Percentiles rank a stretch among this genome's conserved stretches.
Evolutionary conservation across 2,888 invertebrate species (phyloP).

Genomic region (Neuroscelio doddi): DNA sequence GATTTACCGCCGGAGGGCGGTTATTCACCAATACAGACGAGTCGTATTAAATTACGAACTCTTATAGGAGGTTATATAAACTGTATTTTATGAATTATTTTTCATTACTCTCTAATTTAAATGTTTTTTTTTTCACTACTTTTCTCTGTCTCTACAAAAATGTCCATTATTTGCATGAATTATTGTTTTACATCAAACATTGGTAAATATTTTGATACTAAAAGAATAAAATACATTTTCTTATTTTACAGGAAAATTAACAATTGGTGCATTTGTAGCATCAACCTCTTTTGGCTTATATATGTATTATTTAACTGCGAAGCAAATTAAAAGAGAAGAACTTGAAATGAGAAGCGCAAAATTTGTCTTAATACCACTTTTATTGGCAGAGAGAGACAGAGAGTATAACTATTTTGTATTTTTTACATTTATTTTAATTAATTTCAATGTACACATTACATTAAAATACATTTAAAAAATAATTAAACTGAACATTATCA

Average conservation of each 20-base stretch:
- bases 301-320: conserved; percentile 76
- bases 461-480: background rate
- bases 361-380: conserved; percentile 83
- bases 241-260: conserved; percentile 53
- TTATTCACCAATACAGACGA: conserved; percentile 83
- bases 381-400: conserved; percentile 89
- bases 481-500: no score
- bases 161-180: background rate
- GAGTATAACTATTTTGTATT: conserved; percentile 73
- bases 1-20: conserved; percentile 96
- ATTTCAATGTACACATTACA: background rate
- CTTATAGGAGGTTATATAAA: conserved; percentile 55
- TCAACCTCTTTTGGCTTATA: conserved; percentile 76
- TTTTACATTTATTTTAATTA: background rate
- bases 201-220: no score
- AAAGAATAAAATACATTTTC: background rate
- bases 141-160: background rate
- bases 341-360: conserved; percentile 86
- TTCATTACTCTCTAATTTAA: no score
- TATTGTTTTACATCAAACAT: no score
- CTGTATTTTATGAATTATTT: conserved; percentile 1
- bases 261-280: conserved; percentile 56
- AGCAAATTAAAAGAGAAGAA: conserved; percentile 74
- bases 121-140: background rate
- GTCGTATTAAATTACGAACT: conserved; percentile 73